Conservation (phyloP, 2,888 invertebrate species). For the Idaea dimidiata region DNA sequence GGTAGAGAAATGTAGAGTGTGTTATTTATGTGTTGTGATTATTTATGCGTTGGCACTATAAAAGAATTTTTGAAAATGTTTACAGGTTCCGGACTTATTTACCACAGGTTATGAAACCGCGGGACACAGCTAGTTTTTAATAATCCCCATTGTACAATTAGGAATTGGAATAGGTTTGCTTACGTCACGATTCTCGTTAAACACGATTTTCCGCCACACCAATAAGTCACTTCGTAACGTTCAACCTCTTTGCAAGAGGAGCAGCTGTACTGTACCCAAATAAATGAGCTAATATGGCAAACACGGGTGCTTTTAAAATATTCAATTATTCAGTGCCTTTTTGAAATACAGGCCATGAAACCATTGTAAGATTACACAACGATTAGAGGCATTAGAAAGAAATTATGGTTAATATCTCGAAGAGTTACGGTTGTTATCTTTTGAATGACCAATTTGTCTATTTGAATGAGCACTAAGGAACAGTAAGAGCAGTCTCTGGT, state of each 20-base stretch:
- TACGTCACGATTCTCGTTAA: slow-evolving; percentile 47
- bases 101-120: too few species aligned
- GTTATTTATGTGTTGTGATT: too few species aligned
- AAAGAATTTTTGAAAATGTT: too few species aligned
- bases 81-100: too few species aligned
- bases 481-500: slow-evolving; percentile 18
- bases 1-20: too few species aligned
- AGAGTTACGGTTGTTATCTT: slow-evolving; percentile 9
- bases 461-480: slow-evolving; percentile 19
- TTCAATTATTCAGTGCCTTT: not conserved
- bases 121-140: too few species aligned
- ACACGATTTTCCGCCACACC: slow-evolving; percentile 44
- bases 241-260: not conserved
- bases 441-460: slow-evolving; percentile 26
- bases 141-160: too few species aligned
- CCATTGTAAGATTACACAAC: not conserved
- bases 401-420: slow-evolving; percentile 1
- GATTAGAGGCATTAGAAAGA: not conserved
- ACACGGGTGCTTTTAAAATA: slow-evolving; percentile 2
- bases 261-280: not conserved
- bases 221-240: slow-evolving; percentile 39
- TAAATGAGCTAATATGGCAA: not conserved
- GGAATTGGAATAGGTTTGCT: slow-evolving; percentile 52
- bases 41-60: too few species aligned
- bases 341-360: not conserved